Evolutionary conservation across 2,888 invertebrate species (phyloP).

Genomic region (Mesodorylaimus sp.): DNA sequence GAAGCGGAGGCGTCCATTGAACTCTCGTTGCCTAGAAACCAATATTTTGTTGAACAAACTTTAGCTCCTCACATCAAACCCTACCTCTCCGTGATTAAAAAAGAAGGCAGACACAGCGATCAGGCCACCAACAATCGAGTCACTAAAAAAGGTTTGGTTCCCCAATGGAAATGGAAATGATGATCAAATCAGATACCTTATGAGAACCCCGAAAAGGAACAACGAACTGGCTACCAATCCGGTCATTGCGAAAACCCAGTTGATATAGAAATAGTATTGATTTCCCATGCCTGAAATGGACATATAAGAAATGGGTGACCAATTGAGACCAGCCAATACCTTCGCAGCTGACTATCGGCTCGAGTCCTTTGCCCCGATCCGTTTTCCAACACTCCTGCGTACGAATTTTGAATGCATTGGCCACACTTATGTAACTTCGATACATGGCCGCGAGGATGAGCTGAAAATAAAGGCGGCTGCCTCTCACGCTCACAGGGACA

Average conservation of each 20-base stretch:
- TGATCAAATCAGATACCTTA: conserved; percentile 20
- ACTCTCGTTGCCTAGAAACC: conserved; percentile 47
- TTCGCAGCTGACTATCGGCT: conserved; percentile 52
- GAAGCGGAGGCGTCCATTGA: conserved; percentile 63
- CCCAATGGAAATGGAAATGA: no score
- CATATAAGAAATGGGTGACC: neutral
- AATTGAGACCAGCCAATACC: conserved; percentile 35
- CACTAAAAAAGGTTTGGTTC: conserved; percentile 41
- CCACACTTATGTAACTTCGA: conserved; percentile 36
- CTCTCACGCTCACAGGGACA: no score
- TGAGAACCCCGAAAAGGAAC: conserved; percentile 41
- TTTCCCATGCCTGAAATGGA: conserved; percentile 43
- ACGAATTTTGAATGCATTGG: conserved; percentile 29
- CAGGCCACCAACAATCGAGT: conserved; percentile 52
- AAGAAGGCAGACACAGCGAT: conserved; percentile 53
- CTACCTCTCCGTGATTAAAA: conserved; percentile 58
- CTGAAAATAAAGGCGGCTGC: no score
- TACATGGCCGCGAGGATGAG: conserved; percentile 39
- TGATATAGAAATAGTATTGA: conserved; percentile 61
- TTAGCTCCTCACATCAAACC: conserved; percentile 3
- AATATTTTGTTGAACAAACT: neutral
- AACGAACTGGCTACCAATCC: conserved; percentile 49
- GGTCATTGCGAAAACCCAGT: conserved; percentile 53
- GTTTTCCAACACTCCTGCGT: conserved; percentile 40
- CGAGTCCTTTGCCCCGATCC: conserved; percentile 44